Percentiles rank a stretch among this genome's conserved stretches.
Conservation (phyloP, 2,113 vertebrate species). For the Perca schrenkii region DNA sequence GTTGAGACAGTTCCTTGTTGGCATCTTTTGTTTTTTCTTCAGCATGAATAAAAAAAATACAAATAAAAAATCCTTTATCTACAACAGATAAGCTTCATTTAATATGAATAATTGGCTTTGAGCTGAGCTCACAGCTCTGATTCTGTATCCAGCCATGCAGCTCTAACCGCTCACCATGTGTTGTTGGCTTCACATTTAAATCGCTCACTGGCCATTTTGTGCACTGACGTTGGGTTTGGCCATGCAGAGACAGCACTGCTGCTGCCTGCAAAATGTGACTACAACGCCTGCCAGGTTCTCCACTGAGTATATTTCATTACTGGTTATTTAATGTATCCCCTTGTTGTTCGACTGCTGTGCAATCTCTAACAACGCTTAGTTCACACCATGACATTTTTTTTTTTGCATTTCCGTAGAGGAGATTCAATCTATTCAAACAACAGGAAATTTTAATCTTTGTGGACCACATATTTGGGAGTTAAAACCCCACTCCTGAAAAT, state of each 20-base stretch:
- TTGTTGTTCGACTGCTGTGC: constrained; percentile 21
- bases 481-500: constrained; percentile 7
- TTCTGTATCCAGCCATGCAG: constrained; percentile 49
- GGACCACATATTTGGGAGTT: not conserved
- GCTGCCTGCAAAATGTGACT: constrained; percentile 51
- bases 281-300: constrained; percentile 47
- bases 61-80: constrained; percentile 32
- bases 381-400: constrained; percentile 43
- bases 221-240: constrained; percentile 41
- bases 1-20: not conserved
- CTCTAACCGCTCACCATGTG: constrained; percentile 58
- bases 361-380: constrained; percentile 20
- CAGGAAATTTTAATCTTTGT: constrained; percentile 25
- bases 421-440: not conserved
- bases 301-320: constrained; percentile 47
- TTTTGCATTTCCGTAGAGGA: constrained; percentile 9
- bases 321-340: constrained; percentile 48
- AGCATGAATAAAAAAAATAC: not conserved
- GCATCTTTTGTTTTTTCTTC: constrained; percentile 13
- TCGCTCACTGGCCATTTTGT: constrained; percentile 49
- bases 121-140: constrained; percentile 39
- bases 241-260: constrained; percentile 30
- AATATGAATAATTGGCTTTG: constrained; percentile 40
- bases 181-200: constrained; percentile 50
- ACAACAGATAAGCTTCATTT: constrained; percentile 36